These are phyloP conservation scores for Hestina assimilis DNA, from an alignment of 1,140 invertebrate species.

Conservation along the genomic window DNA sequence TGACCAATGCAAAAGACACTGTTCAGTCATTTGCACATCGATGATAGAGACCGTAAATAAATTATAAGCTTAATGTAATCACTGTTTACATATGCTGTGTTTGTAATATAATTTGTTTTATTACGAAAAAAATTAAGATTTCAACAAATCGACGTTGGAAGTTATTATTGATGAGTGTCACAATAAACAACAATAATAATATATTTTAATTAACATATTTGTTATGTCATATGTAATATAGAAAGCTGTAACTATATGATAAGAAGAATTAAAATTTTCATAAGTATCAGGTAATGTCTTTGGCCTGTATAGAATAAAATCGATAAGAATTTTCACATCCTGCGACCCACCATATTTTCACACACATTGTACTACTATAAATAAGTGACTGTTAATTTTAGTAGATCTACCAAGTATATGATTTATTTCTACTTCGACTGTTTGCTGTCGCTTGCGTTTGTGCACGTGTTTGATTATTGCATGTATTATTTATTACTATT, in stretches of 20 bases:
- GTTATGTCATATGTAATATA: too few species aligned
- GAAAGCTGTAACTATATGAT: too few species aligned
- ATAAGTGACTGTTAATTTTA: not conserved
- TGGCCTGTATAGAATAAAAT: too few species aligned
- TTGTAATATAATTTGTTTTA: not conserved
- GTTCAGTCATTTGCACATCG: not conserved
- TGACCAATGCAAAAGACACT: not conserved
- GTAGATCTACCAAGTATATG: too few species aligned
- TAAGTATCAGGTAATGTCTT: not conserved
- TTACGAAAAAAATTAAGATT: not conserved
- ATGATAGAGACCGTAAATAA: not conserved
- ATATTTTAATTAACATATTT: too few species aligned
- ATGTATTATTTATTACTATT: conserved; percentile 6
- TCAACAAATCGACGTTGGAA: not conserved
- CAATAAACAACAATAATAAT: not conserved
- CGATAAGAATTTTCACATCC: too few species aligned
- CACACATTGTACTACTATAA: not conserved
- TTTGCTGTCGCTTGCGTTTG: conserved; percentile 15
- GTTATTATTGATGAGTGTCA: not conserved
- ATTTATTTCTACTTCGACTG: not conserved
- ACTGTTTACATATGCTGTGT: not conserved
- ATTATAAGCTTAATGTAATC: not conserved
- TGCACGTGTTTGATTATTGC: conserved; percentile 11
- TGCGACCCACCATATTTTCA: too few species aligned
- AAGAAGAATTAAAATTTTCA: too few species aligned